Evolutionary conservation across 2,113 vertebrate genomes (phyloP), one percentile per base, ranked within the genome.

Genomic region (Serilophus lunatus): DNA sequence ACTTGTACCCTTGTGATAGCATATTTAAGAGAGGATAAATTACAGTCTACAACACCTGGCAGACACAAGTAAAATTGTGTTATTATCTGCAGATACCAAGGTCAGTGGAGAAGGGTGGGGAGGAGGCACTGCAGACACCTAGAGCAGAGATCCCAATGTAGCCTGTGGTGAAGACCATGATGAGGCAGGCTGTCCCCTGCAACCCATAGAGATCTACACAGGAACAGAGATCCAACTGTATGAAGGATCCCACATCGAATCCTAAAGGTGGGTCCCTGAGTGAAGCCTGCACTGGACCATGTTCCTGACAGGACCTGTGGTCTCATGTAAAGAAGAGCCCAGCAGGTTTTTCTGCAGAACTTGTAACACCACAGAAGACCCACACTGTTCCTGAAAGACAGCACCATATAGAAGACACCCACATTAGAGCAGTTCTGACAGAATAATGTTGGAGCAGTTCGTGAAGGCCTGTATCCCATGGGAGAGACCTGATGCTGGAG

Each of bases 161-260:
- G n/a, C 12, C 7, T 0, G 0, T 28, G 12, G 31, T 24, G 38
- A 72, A 23, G 20, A 45, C 20, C 19, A 26, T 56, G 14, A 6
- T 57, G 29, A 53, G 2, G 8, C 18, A 40, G 31, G 15, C 9
- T 75, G 22, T 40, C 3, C 3, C 0, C 20, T 64, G 24, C 6
- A 70, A 13, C 3, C 20, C 13, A 16, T 15, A 17, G 11, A 60
- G 44, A 31, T 4, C 7, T 4, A 53, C 3, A 4, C 8, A 7
- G 13, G 53, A 82, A 24, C 42, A 78, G 22, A 54, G 23, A n/a
- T 38, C 28, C 20, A 56, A 7, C 6, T 72, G 65, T 14, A 1
- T 10, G 22, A 13, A 71, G 10, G 18, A 35, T 5, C 3, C 10
- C 49, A 49, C 1, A 0, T 10, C 2, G 4, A 16, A 71, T 5